A percentile compares a stretch with the other conserved stretches of the same genome.
phyloP scores from a whole-genome alignment of 1,140 invertebrate species.

The Lanistes nyassanus region DNA sequence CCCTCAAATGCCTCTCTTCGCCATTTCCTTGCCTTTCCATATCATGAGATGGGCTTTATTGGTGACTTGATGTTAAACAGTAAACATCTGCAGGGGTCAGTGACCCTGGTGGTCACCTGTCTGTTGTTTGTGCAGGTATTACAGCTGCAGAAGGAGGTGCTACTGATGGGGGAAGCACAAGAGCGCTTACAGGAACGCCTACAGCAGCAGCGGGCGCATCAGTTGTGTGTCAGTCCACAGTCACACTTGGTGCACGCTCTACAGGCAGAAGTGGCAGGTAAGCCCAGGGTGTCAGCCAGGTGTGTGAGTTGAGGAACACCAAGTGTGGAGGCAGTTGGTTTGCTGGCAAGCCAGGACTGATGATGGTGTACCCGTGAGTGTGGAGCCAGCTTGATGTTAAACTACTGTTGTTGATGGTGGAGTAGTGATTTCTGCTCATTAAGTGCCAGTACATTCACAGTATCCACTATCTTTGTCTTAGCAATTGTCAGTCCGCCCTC shows the following conservation, averaged over 20 bases:
- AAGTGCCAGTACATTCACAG: too few relatives aligned
- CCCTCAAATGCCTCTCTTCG: neutral
- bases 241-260: conserved; percentile 37
- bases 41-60: neutral
- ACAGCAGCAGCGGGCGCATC: conserved; percentile 27
- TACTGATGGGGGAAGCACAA: conserved; percentile 65
- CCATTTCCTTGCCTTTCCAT: neutral
- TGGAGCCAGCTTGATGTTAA: too few relatives aligned
- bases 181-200: conserved; percentile 62
- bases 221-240: conserved; percentile 33
- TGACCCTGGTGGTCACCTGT: neutral
- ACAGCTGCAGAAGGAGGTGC: conserved; percentile 59
- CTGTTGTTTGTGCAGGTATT: conserved; percentile 46
- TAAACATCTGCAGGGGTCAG: neutral
- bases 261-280: conserved; percentile 44
- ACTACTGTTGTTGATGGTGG: too few relatives aligned
- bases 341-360: neutral
- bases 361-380: too few relatives aligned
- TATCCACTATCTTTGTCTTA: too few relatives aligned
- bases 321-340: neutral
- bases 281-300: neutral
- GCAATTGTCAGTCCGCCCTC: too few relatives aligned
- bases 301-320: neutral
- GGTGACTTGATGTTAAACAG: neutral
- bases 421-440: too few relatives aligned